Percentiles rank a stretch among this genome's conserved stretches.
Evolutionary conservation across 1,140 invertebrate species (phyloP).

Genomic region (Drosophila burlai): DNA sequence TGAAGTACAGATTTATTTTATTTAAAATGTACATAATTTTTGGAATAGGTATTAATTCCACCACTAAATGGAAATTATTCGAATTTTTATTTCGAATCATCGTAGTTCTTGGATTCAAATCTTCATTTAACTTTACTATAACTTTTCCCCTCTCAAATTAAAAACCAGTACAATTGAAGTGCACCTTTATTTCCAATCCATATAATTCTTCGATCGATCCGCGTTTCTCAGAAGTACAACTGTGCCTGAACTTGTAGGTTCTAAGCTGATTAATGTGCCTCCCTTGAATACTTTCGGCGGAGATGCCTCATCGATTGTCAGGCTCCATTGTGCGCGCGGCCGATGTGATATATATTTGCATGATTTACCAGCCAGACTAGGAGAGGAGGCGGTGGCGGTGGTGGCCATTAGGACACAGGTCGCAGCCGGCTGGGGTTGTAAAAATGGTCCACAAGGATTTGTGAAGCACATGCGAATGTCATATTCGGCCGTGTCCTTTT

Average conservation of each 20-base stretch:
- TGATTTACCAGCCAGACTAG: slow-evolving; percentile 30
- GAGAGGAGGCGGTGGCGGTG: not conserved
- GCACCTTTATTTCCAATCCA: not conserved
- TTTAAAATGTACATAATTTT: no score
- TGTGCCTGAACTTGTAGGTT: not conserved
- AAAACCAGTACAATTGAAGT: not conserved
- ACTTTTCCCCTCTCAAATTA: not conserved
- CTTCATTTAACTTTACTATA: not conserved
- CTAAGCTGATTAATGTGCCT: slow-evolving; percentile 26
- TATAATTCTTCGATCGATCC: not conserved
- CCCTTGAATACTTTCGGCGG: slow-evolving; percentile 13
- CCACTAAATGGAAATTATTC: no score
- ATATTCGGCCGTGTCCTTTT: slow-evolving; percentile 30
- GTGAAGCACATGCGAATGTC: slow-evolving; percentile 38
- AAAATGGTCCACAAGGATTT: slow-evolving; percentile 43
- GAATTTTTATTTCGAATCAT: no score
- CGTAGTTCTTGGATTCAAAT: not conserved
- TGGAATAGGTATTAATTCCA: no score
- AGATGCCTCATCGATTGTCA: slow-evolving; percentile 32
- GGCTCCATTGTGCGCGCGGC: slow-evolving; percentile 20
- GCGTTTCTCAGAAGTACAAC: slow-evolving; percentile 2
- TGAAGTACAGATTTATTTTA: no score
- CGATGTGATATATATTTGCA: slow-evolving; percentile 31
- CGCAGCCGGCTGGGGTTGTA: slow-evolving; percentile 30
- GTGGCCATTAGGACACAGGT: slow-evolving; percentile 21